Evolutionary conservation across 2,797 vertebrate species (phyloP).

Genomic region (Pristis pectinata): DNA sequence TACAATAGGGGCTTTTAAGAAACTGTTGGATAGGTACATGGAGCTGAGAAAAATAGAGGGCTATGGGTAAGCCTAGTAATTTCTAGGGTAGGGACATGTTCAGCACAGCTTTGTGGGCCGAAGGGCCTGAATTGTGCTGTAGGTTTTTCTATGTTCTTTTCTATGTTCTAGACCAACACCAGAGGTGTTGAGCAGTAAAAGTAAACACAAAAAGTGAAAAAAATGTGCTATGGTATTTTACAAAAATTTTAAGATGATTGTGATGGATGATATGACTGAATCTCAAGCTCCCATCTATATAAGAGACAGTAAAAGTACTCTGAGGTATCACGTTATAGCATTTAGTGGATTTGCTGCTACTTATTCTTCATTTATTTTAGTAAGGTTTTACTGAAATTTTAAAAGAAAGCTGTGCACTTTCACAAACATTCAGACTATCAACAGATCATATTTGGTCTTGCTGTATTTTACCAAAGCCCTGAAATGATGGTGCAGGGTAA

Average conservation of each 20-base stretch:
- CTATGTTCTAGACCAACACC: too few relatives aligned
- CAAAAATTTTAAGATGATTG: background rate
- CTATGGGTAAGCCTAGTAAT: too few relatives aligned
- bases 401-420: background rate
- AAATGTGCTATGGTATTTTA: background rate
- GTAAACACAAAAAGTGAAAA: background rate
- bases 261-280: background rate
- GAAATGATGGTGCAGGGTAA: background rate
- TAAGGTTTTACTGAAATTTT: too few relatives aligned
- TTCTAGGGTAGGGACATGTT: too few relatives aligned
- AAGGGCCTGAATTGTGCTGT: too few relatives aligned
- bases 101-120: too few relatives aligned
- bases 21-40: too few relatives aligned
- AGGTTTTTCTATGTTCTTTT: too few relatives aligned
- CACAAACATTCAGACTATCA: background rate
- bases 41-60: too few relatives aligned
- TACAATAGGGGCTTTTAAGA: too few relatives aligned
- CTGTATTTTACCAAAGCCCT: constrained; percentile 1
- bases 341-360: background rate
- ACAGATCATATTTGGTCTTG: background rate
- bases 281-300: background rate
- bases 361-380: background rate
- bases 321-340: background rate
- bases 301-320: background rate
- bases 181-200: background rate